A percentile compares a stretch with the other conserved stretches of the same genome.
Evolutionary conservation across 2,888 invertebrate genomes (phyloP).

Genomic region (Tetragonisca angustula): DNA sequence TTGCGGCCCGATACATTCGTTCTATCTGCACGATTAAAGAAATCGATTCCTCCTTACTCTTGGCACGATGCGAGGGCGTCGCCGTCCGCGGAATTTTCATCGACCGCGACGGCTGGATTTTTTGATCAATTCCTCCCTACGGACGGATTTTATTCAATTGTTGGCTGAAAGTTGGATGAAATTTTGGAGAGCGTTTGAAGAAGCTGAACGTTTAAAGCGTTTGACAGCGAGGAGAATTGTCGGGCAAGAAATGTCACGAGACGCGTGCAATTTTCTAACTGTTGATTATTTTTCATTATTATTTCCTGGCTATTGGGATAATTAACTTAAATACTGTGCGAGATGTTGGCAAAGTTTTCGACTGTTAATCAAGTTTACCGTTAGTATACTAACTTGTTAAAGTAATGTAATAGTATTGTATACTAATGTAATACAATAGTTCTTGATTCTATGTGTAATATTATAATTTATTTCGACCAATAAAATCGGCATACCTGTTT

Average conservation of each 20-base stretch:
- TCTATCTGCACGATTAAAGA: constrained; percentile 67
- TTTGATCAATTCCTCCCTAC: not conserved
- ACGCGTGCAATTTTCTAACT: too few relatives aligned
- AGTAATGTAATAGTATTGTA: too few relatives aligned
- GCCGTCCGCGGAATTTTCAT: constrained; percentile 1
- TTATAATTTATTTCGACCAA: too few relatives aligned
- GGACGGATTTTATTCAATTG: not conserved
- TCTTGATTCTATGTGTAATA: too few relatives aligned
- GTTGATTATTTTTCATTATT: too few relatives aligned
- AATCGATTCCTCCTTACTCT: constrained; percentile 61
- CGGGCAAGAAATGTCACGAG: not conserved
- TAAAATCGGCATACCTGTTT: too few relatives aligned
- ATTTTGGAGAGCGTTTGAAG: not conserved
- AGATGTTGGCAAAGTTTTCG: not conserved
- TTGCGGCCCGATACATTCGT: constrained; percentile 65
- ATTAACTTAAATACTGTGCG: not conserved
- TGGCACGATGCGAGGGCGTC: constrained; percentile 48
- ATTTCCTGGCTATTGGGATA: too few relatives aligned
- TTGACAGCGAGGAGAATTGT: not conserved
- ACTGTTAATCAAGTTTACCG: not conserved
- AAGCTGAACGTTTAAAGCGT: not conserved
- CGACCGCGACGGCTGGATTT: not conserved
- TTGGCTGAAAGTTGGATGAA: too few relatives aligned
- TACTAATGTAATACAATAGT: too few relatives aligned
- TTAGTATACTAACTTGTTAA: not conserved